A percentile compares a stretch with the other conserved stretches of the same genome.
Conservation (phyloP, 2,888 invertebrate species). For the Leptinotarsa juncta region DNA sequence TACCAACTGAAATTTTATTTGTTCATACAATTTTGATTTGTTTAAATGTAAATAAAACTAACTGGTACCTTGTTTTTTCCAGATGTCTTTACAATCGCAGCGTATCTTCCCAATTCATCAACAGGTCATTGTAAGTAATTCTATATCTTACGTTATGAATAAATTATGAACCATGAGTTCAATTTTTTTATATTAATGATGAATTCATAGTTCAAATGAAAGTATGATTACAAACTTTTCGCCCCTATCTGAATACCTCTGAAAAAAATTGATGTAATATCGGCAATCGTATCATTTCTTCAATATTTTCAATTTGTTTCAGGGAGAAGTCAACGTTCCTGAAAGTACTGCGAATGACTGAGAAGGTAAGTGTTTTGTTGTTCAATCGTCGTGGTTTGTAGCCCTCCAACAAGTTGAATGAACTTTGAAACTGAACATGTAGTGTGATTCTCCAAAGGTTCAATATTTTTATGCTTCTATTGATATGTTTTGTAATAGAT, state of each 20-base stretch:
- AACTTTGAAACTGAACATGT: not conserved
- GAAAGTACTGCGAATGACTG: too few relatives aligned
- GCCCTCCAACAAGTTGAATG: too few relatives aligned
- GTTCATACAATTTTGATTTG: conserved; percentile 6
- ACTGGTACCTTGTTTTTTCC: not conserved
- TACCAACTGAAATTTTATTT: conserved; percentile 38
- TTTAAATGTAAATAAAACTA: conserved; percentile 23
- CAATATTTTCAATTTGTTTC: not conserved
- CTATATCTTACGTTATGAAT: not conserved
- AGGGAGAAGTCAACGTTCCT: not conserved
- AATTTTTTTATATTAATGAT: conserved; percentile 49
- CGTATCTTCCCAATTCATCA: too few relatives aligned
- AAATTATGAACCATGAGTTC: not conserved
- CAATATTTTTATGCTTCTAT: not conserved
- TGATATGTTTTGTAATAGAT: not conserved
- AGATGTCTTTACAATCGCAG: too few relatives aligned
- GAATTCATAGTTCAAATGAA: conserved; percentile 64
- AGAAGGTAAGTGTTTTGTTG: not conserved
- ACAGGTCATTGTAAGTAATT: not conserved
- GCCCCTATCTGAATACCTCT: conserved; percentile 56
- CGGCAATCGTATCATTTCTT: not conserved
- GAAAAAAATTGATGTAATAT: not conserved
- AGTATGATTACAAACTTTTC: conserved; percentile 61
- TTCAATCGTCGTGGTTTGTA: not conserved
- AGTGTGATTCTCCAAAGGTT: not conserved